Evolutionary conservation across 2,888 invertebrate species (phyloP).

Genomic region (Caprella mutica): DNA sequence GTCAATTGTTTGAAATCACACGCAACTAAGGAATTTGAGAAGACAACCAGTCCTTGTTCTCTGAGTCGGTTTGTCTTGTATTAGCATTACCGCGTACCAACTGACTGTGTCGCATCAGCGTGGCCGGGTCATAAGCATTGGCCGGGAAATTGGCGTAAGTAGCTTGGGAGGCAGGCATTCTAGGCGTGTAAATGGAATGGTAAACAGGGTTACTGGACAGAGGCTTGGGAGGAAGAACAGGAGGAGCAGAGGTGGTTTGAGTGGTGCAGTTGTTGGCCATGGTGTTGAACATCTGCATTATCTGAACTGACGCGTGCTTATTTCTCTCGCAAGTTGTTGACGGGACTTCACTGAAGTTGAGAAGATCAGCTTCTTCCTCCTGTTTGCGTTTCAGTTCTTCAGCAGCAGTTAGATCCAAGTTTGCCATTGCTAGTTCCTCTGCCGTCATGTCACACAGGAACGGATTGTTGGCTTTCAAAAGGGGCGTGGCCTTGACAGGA

Average conservation of each 20-base stretch:
- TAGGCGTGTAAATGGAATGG: too few species aligned
- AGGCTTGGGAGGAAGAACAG: too few species aligned
- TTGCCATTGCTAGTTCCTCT: slow-evolving; percentile 8
- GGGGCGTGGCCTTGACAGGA: neutral
- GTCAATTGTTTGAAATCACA: too few species aligned
- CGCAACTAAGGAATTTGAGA: too few species aligned
- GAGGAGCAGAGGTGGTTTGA: slow-evolving; percentile 23
- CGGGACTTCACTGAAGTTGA: slow-evolving; percentile 6
- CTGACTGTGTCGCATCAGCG: too few species aligned
- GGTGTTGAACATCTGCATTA: slow-evolving; percentile 5
- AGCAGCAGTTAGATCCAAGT: neutral
- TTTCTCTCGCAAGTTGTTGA: neutral
- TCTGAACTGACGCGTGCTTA: slow-evolving; percentile 4
- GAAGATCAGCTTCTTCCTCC: slow-evolving; percentile 1
- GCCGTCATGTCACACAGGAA: slow-evolving; percentile 4
- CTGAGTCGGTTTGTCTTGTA: too few species aligned
- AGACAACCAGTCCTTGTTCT: too few species aligned
- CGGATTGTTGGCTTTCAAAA: slow-evolving; percentile 5
- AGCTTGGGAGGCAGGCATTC: too few species aligned
- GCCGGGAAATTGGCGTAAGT: too few species aligned
- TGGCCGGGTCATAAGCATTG: too few species aligned
- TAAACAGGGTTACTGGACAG: too few species aligned
- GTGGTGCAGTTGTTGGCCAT: slow-evolving; percentile 28
- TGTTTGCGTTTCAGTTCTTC: neutral
- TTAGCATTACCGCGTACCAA: too few species aligned